Conservation (phyloP, 1,140 invertebrate species). For the Bicyclus anynana region DNA sequence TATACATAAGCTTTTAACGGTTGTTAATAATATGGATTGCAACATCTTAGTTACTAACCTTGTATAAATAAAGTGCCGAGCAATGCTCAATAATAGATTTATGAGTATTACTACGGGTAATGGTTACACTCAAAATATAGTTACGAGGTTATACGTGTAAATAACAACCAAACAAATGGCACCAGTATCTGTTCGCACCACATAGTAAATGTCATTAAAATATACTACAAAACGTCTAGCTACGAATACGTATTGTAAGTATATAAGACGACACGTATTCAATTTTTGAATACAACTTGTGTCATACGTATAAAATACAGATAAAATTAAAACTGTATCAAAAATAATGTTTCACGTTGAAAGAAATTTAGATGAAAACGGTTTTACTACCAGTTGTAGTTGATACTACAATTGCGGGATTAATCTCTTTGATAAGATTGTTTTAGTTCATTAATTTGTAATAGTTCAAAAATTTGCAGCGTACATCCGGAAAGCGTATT, state of each 20-base stretch:
- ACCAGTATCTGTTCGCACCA: constrained; percentile 62
- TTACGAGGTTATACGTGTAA: constrained; percentile 41
- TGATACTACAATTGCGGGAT: neutral
- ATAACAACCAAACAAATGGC: constrained; percentile 70
- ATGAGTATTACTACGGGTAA: constrained; percentile 11
- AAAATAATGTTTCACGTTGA: constrained; percentile 32
- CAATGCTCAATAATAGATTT: constrained; percentile 5
- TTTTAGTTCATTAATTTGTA: too few relatives aligned
- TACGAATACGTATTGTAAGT: constrained; percentile 26
- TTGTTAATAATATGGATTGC: neutral
- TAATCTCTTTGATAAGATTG: constrained; percentile 12
- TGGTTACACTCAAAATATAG: constrained; percentile 12
- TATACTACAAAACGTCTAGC: constrained; percentile 34
- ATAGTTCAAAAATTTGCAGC: constrained; percentile 27
- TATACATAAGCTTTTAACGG: too few relatives aligned
- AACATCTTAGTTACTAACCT: neutral
- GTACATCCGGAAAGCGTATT: constrained; percentile 17
- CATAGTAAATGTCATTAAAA: constrained; percentile 41
- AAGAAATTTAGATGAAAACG: constrained; percentile 20
- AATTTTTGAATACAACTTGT: constrained; percentile 19
- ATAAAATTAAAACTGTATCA: constrained; percentile 34
- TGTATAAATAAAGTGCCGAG: neutral
- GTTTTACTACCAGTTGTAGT: constrained; percentile 9
- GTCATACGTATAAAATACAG: constrained; percentile 27
- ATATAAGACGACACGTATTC: constrained; percentile 15